Evolutionary conservation across 2,797 vertebrate species (phyloP).

Genomic region (Taeniopygia guttata): DNA sequence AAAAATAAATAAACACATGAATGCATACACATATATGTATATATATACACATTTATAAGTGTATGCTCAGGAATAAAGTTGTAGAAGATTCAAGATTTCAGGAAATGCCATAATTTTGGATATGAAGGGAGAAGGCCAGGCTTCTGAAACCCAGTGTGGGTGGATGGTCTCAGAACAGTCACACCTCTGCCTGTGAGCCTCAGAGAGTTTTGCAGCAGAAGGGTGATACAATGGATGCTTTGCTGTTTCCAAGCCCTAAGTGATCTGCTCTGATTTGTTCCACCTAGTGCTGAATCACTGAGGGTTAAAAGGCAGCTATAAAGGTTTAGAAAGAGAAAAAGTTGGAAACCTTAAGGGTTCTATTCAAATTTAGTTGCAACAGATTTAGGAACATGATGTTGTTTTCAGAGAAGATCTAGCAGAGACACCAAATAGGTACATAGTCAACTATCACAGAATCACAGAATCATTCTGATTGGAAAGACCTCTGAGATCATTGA

Average conservation of each 20-base stretch:
- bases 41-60: not conserved
- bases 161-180: not conserved
- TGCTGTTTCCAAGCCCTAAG: not conserved
- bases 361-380: not conserved
- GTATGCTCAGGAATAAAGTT: not conserved
- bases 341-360: not conserved
- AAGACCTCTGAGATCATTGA: not conserved
- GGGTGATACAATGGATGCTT: not conserved
- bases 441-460: not conserved
- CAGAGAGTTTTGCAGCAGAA: not conserved
- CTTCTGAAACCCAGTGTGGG: not conserved
- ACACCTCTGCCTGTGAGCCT: not conserved
- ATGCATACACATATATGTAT: accelerated
- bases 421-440: not conserved
- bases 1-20: accelerated
- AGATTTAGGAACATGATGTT: not conserved
- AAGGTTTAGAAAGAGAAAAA: not conserved
- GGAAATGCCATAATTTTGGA: not conserved
- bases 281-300: not conserved
- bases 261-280: not conserved
- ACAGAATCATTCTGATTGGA: not conserved
- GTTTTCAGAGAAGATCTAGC: not conserved
- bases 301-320: not conserved
- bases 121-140: not conserved
- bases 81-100: not conserved